A percentile compares a stretch with the other conserved stretches of the same genome.
Conservation (phyloP, 2,797 vertebrate genomes). For the Phalloptychus januarius region DNA sequence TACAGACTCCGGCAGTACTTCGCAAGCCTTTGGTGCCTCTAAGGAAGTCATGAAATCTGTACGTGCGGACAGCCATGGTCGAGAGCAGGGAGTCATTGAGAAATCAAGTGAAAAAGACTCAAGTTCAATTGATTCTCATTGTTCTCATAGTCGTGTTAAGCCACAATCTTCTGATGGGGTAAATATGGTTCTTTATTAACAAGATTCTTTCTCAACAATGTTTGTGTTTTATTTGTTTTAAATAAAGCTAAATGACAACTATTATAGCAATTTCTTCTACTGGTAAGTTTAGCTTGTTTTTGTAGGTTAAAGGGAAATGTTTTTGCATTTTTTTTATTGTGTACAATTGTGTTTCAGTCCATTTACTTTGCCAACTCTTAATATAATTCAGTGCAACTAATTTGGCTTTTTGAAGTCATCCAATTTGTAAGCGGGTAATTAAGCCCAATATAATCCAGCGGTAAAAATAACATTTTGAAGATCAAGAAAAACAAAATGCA, state of each 20-base stretch:
- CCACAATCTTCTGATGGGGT: conserved; percentile 37
- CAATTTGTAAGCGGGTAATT: neutral
- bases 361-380: neutral
- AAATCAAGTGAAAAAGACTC: neutral
- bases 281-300: neutral
- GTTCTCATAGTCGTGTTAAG: neutral
- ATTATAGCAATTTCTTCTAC: neutral
- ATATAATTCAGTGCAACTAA: neutral
- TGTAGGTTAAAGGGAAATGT: neutral
- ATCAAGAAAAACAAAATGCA: neutral
- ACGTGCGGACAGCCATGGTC: conserved; percentile 5
- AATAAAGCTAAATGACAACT: neutral
- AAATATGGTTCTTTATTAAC: neutral
- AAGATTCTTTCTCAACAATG: neutral
- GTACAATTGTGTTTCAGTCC: neutral
- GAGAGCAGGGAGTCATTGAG: conserved; percentile 30
- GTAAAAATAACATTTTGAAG: neutral
- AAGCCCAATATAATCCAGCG: neutral
- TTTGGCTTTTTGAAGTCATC: neutral
- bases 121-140: neutral
- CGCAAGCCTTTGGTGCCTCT: neutral
- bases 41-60: conserved; percentile 3
- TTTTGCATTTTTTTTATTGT: neutral
- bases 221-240: too few species aligned
- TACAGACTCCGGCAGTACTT: conserved; percentile 8